These are phyloP conservation scores for Psittacara wagleri DNA, from an alignment of 2,113 vertebrate genomes.

Conservation along the genomic window DNA sequence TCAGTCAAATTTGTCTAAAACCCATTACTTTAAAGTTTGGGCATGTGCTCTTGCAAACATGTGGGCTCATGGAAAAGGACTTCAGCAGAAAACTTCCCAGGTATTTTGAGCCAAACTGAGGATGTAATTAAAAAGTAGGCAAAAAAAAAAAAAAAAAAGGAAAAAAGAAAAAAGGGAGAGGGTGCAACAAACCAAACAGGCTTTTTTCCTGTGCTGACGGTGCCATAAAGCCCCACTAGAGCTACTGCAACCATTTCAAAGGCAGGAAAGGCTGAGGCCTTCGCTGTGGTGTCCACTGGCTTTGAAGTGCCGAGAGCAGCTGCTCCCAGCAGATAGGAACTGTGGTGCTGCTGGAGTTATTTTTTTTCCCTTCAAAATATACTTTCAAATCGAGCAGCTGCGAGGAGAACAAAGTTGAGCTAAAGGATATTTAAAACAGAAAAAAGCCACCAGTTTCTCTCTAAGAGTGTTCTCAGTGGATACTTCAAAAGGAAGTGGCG, in stretches of 20 bases:
- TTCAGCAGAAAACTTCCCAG: background rate
- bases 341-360: constrained; percentile 35
- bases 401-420: constrained; percentile 65
- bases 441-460: constrained; percentile 2
- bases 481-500: constrained; percentile 56
- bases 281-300: constrained; percentile 57
- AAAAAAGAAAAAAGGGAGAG: background rate
- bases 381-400: constrained; percentile 70
- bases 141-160: rapidly evolving
- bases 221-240: constrained; percentile 30
- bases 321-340: constrained; percentile 71
- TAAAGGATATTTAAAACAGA: constrained; percentile 58
- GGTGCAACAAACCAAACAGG: constrained; percentile 40
- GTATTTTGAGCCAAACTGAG: background rate
- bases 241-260: constrained; percentile 63
- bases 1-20: background rate
- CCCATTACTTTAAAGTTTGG: background rate
- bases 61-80: background rate
- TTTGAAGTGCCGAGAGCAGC: constrained; percentile 71
- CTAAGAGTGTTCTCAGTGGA: constrained; percentile 35
- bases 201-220: constrained; percentile 52
- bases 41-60: background rate
- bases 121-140: background rate
- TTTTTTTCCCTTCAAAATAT: constrained; percentile 56
- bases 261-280: constrained; percentile 71